These are phyloP conservation scores for Holotrichia oblita DNA, from an alignment of 1,140 invertebrate genomes.

Conservation along the genomic window DNA sequence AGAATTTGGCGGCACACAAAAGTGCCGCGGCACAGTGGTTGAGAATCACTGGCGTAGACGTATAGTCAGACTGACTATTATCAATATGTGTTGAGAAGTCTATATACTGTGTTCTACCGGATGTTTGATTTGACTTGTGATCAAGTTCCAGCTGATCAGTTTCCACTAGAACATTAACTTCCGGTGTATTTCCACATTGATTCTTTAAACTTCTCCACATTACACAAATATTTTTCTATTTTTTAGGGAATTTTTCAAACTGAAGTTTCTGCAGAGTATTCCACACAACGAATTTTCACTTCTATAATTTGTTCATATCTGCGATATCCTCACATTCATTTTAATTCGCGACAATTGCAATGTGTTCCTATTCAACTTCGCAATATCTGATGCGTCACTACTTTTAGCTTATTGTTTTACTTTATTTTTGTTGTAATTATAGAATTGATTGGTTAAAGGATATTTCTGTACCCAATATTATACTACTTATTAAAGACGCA, in stretches of 20 bases:
- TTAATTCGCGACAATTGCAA: neutral
- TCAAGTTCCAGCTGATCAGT: neutral
- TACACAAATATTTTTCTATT: neutral
- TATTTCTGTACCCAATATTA: neutral
- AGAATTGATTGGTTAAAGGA: neutral
- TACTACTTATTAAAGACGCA: neutral
- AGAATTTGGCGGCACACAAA: too few species aligned
- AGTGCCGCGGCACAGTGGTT: too few species aligned
- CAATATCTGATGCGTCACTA: neutral
- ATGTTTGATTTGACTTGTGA: neutral
- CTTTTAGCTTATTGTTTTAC: neutral
- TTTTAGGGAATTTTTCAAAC: neutral
- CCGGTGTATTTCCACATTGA: neutral
- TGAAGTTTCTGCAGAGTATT: neutral
- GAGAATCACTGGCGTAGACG: too few species aligned
- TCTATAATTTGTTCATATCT: neutral
- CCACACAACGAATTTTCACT: neutral
- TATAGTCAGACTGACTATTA: neutral
- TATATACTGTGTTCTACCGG: neutral
- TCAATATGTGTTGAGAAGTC: neutral
- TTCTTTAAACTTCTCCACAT: neutral
- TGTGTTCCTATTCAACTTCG: neutral
- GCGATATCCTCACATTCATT: neutral
- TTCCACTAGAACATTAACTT: neutral
- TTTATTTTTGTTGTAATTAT: neutral